Evolutionary conservation across 2,888 invertebrate species (phyloP).

Genomic region (Thyatira batis): DNA sequence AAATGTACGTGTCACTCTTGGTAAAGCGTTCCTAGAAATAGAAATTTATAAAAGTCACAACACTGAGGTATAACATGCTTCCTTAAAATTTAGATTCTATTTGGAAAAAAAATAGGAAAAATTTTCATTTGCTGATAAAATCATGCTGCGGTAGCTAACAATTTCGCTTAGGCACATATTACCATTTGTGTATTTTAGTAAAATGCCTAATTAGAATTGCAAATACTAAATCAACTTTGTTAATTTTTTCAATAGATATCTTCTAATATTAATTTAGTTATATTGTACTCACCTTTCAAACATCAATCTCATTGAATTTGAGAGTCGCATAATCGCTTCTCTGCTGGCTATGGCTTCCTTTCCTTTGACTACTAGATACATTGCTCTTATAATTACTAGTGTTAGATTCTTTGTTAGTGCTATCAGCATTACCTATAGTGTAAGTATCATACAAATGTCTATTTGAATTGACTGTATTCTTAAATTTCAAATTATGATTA

Average conservation of each 20-base stretch:
- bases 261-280: background rate
- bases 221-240: background rate
- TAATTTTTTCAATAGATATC: background rate
- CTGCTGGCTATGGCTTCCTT: conserved; percentile 51
- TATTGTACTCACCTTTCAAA: conserved; percentile 71
- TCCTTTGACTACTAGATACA: conserved; percentile 60
- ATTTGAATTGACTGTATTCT: conserved; percentile 82
- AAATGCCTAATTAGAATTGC: background rate
- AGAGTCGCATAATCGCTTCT: conserved; percentile 77
- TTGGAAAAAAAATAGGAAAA: conserved; percentile 1
- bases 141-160: conserved; percentile 13
- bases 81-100: conserved; percentile 10
- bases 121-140: conserved; percentile 3
- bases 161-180: conserved; percentile 52
- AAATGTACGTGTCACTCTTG: conserved; percentile 95
- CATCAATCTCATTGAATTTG: conserved; percentile 80
- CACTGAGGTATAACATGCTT: conserved; percentile 57
- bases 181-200: conserved; percentile 34
- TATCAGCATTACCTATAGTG: conserved; percentile 67
- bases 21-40: conserved; percentile 87
- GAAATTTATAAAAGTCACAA: conserved; percentile 81
- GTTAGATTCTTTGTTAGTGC: conserved; percentile 64
- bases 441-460: conserved; percentile 80
- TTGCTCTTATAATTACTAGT: conserved; percentile 67
- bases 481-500: conserved; percentile 81